phyloP scores from a whole-genome alignment of 2,888 invertebrate genomes.

The Tipula helvola region DNA sequence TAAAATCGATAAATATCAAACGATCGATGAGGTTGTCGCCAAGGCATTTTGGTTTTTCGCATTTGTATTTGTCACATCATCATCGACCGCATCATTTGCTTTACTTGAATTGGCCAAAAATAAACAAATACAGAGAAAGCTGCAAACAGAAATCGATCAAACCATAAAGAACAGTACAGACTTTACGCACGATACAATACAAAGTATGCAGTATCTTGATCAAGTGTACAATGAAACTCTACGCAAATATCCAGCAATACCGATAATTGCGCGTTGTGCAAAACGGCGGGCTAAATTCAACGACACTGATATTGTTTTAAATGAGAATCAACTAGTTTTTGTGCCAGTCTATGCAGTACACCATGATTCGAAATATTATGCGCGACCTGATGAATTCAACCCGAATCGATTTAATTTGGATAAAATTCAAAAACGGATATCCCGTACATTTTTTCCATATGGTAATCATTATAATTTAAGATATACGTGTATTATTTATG shows the following conservation, averaged over 20 bases:
- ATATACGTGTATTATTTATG: background rate
- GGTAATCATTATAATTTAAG: background rate
- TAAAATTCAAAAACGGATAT: background rate
- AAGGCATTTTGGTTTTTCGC: background rate
- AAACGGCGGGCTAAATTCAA: background rate
- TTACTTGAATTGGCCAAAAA: background rate
- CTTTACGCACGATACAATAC: background rate
- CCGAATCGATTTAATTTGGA: background rate
- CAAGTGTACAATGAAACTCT: background rate
- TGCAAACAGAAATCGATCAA: background rate
- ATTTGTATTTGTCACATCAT: background rate
- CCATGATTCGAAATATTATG: background rate
- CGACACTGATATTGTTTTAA: background rate
- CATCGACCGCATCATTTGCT: background rate
- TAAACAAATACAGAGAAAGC: background rate
- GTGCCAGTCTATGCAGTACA: background rate
- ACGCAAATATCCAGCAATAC: background rate
- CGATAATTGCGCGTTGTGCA: background rate
- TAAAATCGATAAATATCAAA: background rate
- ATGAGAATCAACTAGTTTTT: background rate
- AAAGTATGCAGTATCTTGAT: background rate
- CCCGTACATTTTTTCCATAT: background rate
- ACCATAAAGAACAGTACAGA: background rate
- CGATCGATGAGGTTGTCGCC: background rate
- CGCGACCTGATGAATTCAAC: background rate